Percentiles rank a stretch among this genome's conserved stretches.
Evolutionary conservation across 2,888 invertebrate genomes (phyloP).

Genomic region (Hirtodrosophila trivittata): DNA sequence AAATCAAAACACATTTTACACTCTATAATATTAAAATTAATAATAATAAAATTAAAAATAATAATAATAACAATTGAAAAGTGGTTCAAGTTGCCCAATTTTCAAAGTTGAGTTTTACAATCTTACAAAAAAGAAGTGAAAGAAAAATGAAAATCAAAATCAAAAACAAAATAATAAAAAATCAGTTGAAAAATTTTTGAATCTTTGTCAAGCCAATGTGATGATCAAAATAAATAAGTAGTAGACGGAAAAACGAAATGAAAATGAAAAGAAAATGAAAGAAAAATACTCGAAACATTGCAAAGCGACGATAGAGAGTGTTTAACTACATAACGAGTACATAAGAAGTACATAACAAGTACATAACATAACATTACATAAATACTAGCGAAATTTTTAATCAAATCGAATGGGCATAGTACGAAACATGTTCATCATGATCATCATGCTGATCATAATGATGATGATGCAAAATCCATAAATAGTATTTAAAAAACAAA

Average conservation of each 20-base stretch:
- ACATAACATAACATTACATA: slow-evolving; percentile 20
- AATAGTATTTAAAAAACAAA: slow-evolving; percentile 33
- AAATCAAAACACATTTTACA: slow-evolving; percentile 1
- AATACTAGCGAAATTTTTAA: slow-evolving; percentile 77
- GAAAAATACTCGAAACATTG: slow-evolving; percentile 21
- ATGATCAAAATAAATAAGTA: slow-evolving; percentile 22
- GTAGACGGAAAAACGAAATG: not conserved
- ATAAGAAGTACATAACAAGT: no score
- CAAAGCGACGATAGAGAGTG: slow-evolving; percentile 5
- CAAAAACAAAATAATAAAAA: slow-evolving; percentile 11
- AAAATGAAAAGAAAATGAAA: slow-evolving; percentile 3
- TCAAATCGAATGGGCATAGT: slow-evolving; percentile 27
- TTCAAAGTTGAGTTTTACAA: slow-evolving; percentile 1
- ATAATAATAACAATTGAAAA: slow-evolving; percentile 8
- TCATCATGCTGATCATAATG: slow-evolving; percentile 6
- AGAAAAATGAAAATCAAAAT: slow-evolving; percentile 5
- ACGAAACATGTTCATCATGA: slow-evolving; percentile 6
- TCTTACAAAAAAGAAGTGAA: slow-evolving; percentile 4
- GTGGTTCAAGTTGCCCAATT: slow-evolving; percentile 1
- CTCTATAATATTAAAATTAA: slow-evolving; percentile 1
- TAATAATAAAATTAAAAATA: slow-evolving; percentile 20
- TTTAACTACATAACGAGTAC: not conserved
- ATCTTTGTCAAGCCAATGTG: slow-evolving; percentile 37
- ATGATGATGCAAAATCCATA: not conserved
- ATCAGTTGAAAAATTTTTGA: slow-evolving; percentile 20